These are phyloP conservation scores for Temnopleurus reevesii DNA, from an alignment of 53 echinoderm and acorn worm species.

Conservation along the genomic window DNA sequence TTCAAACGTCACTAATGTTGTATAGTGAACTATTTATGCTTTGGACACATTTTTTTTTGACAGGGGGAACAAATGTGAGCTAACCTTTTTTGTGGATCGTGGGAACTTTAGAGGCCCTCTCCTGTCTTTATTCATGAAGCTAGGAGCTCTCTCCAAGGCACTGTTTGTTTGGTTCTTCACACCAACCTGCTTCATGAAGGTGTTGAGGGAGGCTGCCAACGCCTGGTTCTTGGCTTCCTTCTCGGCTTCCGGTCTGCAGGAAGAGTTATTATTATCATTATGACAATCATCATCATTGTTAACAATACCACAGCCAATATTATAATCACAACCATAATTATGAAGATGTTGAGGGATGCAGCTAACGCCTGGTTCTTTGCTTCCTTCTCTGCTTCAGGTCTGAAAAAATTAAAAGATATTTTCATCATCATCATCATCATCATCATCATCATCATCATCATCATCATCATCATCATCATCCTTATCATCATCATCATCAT, in stretches of 20 bases:
- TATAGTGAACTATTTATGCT: no score
- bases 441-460: not conserved
- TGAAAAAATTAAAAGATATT: not conserved
- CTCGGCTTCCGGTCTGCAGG: conserved; percentile 69
- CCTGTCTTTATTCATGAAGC: conserved; percentile 83
- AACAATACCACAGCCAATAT: no score
- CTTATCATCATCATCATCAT: not conserved
- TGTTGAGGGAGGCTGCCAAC: conserved; percentile 82
- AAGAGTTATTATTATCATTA: not conserved
- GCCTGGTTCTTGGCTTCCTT: conserved; percentile 83
- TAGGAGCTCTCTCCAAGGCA: conserved; percentile 81
- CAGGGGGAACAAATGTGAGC: no score
- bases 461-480: not conserved
- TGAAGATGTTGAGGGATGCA: conserved; percentile 83
- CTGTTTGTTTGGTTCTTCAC: conserved; percentile 79
- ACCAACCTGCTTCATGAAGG: conserved; percentile 91
- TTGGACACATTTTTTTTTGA: no score
- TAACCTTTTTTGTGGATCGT: conserved; percentile 68
- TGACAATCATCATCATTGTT: no score
- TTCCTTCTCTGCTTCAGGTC: conserved; percentile 77
- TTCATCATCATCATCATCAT: not conserved
- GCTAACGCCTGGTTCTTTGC: conserved; percentile 88
- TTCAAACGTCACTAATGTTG: no score
- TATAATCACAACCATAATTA: conserved; percentile 33
- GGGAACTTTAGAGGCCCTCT: conserved; percentile 39